phyloP scores from a whole-genome alignment of 1,140 invertebrate genomes.

The Ylistrum balloti region DNA sequence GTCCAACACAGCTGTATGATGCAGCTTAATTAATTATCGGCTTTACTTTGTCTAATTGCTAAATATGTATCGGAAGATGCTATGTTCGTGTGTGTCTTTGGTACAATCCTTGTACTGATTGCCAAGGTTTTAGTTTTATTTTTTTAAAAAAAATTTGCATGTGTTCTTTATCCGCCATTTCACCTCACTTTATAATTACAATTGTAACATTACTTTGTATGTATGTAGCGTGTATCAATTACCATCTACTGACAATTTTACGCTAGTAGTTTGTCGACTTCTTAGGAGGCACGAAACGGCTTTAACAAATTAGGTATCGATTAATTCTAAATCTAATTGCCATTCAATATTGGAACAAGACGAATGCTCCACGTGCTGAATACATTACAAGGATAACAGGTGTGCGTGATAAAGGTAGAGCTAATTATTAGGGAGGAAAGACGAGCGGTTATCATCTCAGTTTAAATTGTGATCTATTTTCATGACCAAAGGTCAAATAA shows the following conservation, averaged over 20 bases:
- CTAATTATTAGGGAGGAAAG: too few relatives aligned
- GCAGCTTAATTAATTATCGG: too few relatives aligned
- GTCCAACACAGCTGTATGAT: too few relatives aligned
- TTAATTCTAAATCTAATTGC: not conserved
- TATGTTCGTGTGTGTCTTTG: too few relatives aligned
- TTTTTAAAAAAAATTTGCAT: too few relatives aligned
- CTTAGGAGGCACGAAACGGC: not conserved
- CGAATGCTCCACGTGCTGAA: not conserved
- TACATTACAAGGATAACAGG: not conserved
- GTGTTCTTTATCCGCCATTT: too few relatives aligned
- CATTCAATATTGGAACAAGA: conserved; percentile 2
- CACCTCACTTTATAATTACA: too few relatives aligned
- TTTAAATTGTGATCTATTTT: not conserved
- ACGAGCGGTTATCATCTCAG: not conserved
- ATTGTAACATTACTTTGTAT: not conserved
- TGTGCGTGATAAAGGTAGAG: too few relatives aligned
- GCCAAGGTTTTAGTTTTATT: too few relatives aligned
- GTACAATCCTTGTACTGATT: too few relatives aligned
- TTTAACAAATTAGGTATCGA: not conserved
- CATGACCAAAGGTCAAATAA: not conserved
- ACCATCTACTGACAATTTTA: not conserved
- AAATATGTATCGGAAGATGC: too few relatives aligned
- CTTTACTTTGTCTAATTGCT: too few relatives aligned
- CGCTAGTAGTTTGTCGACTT: not conserved
- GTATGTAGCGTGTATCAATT: not conserved